phyloP scores from a whole-genome alignment of 2,888 invertebrate genomes.

The Drosophila affinis region DNA sequence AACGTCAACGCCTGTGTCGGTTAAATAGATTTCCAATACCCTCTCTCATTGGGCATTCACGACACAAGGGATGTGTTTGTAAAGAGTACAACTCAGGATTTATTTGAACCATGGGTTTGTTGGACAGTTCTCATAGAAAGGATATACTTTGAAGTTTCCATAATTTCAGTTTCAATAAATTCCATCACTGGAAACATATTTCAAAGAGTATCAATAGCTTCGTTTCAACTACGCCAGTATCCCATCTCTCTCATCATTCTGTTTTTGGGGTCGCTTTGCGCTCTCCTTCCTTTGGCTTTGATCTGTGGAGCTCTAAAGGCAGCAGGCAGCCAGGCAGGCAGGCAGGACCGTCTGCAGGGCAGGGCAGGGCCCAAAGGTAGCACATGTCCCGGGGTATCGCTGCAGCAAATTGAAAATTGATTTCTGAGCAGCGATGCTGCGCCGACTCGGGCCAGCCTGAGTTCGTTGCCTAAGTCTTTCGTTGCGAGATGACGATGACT shows the following conservation, averaged over 20 bases:
- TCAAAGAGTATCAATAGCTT: not conserved
- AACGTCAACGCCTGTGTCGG: constrained; percentile 75
- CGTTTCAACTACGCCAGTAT: not conserved
- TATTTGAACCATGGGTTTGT: too few species aligned
- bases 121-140: too few species aligned
- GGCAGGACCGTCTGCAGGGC: constrained; percentile 30
- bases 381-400: constrained; percentile 44
- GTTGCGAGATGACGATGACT: constrained; percentile 72
- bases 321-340: constrained; percentile 29
- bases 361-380: constrained; percentile 50
- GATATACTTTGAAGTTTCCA: not conserved
- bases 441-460: constrained; percentile 21
- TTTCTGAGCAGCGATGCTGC: constrained; percentile 54
- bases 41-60: not conserved
- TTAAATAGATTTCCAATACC: constrained; percentile 67
- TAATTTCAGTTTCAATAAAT: too few species aligned
- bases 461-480: constrained; percentile 77
- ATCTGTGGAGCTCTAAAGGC: constrained; percentile 56
- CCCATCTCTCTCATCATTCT: constrained; percentile 17
- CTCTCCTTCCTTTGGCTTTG: constrained; percentile 63
- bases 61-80: not conserved
- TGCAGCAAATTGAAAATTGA: constrained; percentile 79
- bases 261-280: constrained; percentile 46
- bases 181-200: too few species aligned
- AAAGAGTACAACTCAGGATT: not conserved